Evolutionary conservation across 2,113 vertebrate species (phyloP), one percentile per base, ranked within the genome.

Genomic region (Orycteropus afer): DNA sequence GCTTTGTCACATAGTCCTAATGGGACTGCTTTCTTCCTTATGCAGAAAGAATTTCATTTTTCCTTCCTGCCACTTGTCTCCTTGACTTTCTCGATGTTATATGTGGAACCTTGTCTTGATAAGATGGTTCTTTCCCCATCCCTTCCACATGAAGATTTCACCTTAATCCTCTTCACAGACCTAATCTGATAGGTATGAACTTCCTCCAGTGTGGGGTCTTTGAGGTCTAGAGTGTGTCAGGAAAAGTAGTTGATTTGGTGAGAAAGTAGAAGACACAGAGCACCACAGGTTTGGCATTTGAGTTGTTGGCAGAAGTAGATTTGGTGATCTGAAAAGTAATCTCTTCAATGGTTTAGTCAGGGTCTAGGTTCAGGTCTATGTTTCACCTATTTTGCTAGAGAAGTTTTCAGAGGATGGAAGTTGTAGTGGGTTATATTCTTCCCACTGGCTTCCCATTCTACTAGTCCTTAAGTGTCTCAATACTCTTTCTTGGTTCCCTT

Each of bases 381-480:
- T 45, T 63, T 74, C 78, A 13, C 55, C 3, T 37, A 47, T 45
- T 47, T 55, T 74, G 23, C 69, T 65, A 18, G 51, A 89, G 25
- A 42, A 59, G 10, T 25, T 53, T 10, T 74, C 14, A 23, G 11
- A 53, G 6, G 47, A 65, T 25, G 23, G 49, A 55, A 59, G 37
- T 47, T 55, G 57, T 81, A 14, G 49, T 37, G 37, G 7, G 57
- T 57, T 57, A 57, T 57, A 57, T 23, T 57, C 9, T 53, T 53
- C 11, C 20, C 17, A 27, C 13, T 4, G 11, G 25, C 69, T 53
- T 63, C 49, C 22, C 27, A 34, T 14, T n/a, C 88, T 90, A 18
- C 42, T 25, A 53, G 10, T 17, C 14, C 7, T 29, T 18, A 2
- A 0, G 5, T 10, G 25, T 1, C 47, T 45, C 18, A 7, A 10